Base-by-base conservation (phyloP, 2,888 invertebrate genomes). In the Harmothoe impar region DNA sequence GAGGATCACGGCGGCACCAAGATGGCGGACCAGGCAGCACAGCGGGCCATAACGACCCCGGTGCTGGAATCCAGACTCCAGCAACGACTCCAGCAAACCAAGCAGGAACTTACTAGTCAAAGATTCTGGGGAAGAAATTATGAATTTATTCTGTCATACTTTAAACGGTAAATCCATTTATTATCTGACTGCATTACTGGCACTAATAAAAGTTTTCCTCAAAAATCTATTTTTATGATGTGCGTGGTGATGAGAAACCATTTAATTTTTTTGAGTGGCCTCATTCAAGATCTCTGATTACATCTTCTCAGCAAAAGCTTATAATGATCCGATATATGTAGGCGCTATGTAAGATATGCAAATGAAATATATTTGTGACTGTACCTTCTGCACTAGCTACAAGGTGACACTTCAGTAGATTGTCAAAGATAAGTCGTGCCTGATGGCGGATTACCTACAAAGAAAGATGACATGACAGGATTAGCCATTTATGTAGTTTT, bases 1-100 rank as follows among this genome's bases (percentile, higher is more conserved):
- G 31, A 96, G 93, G 56, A 96, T 92, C 89, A 93, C 92, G 56
- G 93, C 91, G 90, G 95, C 95, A 89, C 96, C 96, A 89, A 96
- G 93, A 91, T 95, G 95, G 94, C 92, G 97, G 23, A 94, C 94
- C 35, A 95, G 92, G 51, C 93, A 93, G 77, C 93, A 91, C n/a
- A 96, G 93, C 7, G 95, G 94, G 15, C 94, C 94, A 93, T 95
- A 95, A 91, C 95, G 95, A n/a, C 95, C 95, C 89, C 94, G 94
- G 62, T 93, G 93, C 62, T 94, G 94, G 95, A 95, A 95, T 91
- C 94, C 94, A 43, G 95, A 93, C 52, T 93, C 93, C 89, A 94
- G 91, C 25, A 95, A 92, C 12, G 93, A 93, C 25, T 89, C 56
- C 5, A 93, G 90, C 20, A 94, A 89, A 31, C 92, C 89, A 51